Conservation (phyloP, 2,888 invertebrate species). For the Dione juno region DNA sequence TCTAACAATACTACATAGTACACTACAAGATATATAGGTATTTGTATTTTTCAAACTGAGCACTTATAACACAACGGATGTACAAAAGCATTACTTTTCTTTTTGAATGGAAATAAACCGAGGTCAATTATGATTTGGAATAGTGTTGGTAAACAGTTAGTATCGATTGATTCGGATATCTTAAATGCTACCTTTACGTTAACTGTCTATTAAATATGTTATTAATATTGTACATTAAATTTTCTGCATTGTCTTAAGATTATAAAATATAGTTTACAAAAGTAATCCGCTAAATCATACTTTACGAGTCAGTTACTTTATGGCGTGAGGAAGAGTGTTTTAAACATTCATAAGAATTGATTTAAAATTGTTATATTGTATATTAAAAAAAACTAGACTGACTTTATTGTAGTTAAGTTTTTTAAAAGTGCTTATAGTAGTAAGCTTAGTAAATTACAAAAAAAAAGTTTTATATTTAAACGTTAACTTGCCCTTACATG, state of each 20-base stretch:
- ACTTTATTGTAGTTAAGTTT: too few relatives aligned
- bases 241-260: neutral
- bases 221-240: too few relatives aligned
- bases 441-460: neutral
- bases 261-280: neutral
- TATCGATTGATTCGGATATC: constrained; percentile 9
- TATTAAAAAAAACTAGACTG: too few relatives aligned
- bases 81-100: constrained; percentile 61
- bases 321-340: neutral
- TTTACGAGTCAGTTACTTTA: neutral
- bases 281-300: neutral
- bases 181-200: neutral
- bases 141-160: constrained; percentile 27
- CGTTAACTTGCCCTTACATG: constrained; percentile 68
- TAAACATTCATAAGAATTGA: neutral
- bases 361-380: neutral
- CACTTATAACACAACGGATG: constrained; percentile 56
- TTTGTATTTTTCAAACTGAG: constrained; percentile 65
- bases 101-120: constrained; percentile 50
- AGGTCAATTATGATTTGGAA: constrained; percentile 47
- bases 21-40: constrained; percentile 52
- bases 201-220: too few relatives aligned
- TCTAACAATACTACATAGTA: constrained; percentile 66
- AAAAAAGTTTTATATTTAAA: constrained; percentile 51
- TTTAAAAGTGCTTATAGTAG: neutral